Evolutionary conservation across 2,797 vertebrate species (phyloP), one percentile per base, ranked within the genome.

Genomic region (Chaetophractus vellerosus): DNA sequence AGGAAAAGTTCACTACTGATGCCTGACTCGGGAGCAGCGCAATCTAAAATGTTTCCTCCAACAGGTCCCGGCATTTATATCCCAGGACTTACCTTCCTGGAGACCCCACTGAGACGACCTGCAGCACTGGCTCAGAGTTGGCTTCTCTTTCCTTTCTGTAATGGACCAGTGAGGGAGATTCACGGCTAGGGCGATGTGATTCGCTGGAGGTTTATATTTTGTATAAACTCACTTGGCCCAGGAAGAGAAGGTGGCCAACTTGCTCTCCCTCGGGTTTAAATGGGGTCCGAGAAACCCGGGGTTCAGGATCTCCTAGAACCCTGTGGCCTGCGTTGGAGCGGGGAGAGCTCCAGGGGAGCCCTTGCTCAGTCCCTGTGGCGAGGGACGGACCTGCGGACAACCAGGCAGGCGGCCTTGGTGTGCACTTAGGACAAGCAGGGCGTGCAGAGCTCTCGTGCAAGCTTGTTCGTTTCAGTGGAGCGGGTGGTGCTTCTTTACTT

Each of bases 401-500:
- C 48, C 19, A 48, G 31, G 10, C 24, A 28, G 5, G 15, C 57
- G 59, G 57, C 66, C 41, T 11, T 33, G 38, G 31, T 38, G 48
- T 50, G 24, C 38, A 0, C 48, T 88, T 63, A 19, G 52, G 88
- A 48, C 81, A 74, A 71, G 10, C 4, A 33, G 64, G 72, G 45
- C 24, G 38, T 71, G 26, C 28, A 9, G 55, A 28, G 33, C 93
- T 93, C 24, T 55, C 31, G 18, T n/a, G 78, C 72, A 76, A 59
- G 21, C 9, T 28, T 90, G 45, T 75, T 91, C 75, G 61, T 82
- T 91, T 95, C 80, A 52, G 5, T 16, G 6, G 66, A 69, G 36
- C 82, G 28, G 36, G n/a, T 33, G 11, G 16, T 31, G 11, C 69
- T 92, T 68, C 79, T 88, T 86, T 50, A 89, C 80, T 96, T 79